Percentiles rank a stretch among this genome's conserved stretches.
phyloP scores from a whole-genome alignment of 2,888 invertebrate species.

The Chrysolina americana region DNA sequence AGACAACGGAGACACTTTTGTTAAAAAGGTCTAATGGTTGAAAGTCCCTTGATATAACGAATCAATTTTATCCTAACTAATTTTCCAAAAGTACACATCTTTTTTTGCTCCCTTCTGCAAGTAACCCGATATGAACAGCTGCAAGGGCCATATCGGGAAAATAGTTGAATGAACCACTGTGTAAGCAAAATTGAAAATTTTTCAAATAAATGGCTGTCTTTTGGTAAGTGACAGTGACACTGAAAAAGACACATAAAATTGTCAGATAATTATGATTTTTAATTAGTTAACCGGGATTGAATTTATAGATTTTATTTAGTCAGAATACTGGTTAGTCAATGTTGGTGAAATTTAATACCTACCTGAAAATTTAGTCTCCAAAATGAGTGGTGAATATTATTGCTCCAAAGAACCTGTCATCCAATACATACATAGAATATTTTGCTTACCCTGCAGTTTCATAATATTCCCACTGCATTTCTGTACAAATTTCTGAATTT shows the following conservation, averaged over 20 bases:
- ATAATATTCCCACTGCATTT: too few species aligned
- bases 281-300: slow-evolving; percentile 39
- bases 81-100: too few species aligned
- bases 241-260: slow-evolving; percentile 8
- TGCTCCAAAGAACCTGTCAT: slow-evolving; percentile 39
- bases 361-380: slow-evolving; percentile 26
- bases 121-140: too few species aligned
- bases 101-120: too few species aligned
- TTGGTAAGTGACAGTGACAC: slow-evolving; percentile 2
- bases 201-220: not conserved
- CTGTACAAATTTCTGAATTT: too few species aligned
- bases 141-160: too few species aligned
- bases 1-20: too few species aligned
- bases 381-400: slow-evolving; percentile 52
- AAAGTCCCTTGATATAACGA: too few species aligned
- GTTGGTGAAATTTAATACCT: slow-evolving; percentile 11
- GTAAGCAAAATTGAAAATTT: not conserved
- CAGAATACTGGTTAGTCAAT: slow-evolving; percentile 17
- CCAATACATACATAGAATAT: too few species aligned
- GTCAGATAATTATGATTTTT: slow-evolving; percentile 46
- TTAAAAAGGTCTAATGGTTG: too few species aligned
- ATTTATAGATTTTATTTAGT: slow-evolving; percentile 27
- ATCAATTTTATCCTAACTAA: too few species aligned
- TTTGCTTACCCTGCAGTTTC: too few species aligned
- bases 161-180: not conserved